Conservation (phyloP, 2,888 invertebrate species). For the Tenthredo amoena region DNA sequence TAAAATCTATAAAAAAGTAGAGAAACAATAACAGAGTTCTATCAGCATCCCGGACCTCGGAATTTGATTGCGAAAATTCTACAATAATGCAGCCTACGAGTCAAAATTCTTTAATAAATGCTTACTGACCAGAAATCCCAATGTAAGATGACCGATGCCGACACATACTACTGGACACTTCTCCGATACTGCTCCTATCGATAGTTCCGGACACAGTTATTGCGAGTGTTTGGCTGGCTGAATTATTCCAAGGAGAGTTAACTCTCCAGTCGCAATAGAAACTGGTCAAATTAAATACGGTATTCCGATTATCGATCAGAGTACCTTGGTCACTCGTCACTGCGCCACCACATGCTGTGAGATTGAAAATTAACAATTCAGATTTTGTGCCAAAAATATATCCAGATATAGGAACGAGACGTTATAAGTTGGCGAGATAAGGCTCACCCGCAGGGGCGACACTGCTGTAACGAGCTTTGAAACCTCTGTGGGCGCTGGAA, state of each 20-base stretch:
- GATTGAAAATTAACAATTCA: neutral
- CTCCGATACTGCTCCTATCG: constrained; percentile 24
- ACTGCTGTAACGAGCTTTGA: constrained; percentile 86
- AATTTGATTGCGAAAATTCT: neutral
- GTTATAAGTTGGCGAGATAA: neutral
- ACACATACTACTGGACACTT: neutral
- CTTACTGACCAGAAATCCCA: neutral
- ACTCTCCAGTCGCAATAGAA: constrained; percentile 72
- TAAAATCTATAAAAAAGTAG: no score
- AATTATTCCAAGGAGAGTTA: constrained; percentile 56
- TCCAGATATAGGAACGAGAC: neutral
- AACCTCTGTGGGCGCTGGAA: constrained; percentile 82
- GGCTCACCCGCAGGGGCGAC: constrained; percentile 82
- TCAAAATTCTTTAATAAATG: neutral
- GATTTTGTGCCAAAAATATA: neutral
- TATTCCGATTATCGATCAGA: constrained; percentile 60
- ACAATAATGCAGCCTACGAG: neutral
- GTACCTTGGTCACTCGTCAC: constrained; percentile 61
- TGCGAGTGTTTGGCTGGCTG: constrained; percentile 66
- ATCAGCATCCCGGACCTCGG: neutral
- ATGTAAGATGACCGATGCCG: neutral
- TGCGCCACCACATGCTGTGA: constrained; percentile 71
- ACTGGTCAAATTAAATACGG: constrained; percentile 67
- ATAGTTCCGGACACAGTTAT: constrained; percentile 65
- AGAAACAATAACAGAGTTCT: no score